Base-by-base conservation (phyloP, 2,888 invertebrate species). In the Sussaba pulchella region DNA sequence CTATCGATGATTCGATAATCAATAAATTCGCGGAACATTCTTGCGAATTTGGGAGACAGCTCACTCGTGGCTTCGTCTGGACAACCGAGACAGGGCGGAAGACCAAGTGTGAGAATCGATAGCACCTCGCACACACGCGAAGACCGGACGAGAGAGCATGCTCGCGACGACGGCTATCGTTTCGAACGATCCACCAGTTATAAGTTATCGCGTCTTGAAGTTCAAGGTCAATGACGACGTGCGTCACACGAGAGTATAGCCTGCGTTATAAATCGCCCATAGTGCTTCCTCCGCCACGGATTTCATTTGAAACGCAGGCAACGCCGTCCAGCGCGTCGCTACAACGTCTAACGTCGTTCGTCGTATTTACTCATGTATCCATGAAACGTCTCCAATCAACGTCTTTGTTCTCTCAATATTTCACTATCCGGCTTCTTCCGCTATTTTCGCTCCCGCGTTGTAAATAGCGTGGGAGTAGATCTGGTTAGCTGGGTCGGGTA, bases 121-220 rank as follows among this genome's bases (percentile, higher is more conserved):
- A 31, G 67, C 19, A 14, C 3, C 17, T 39, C 36, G 26, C 47
- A 19, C 8, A 50, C 19, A 21, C 19, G n/a, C 43, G 17, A 21
- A 9, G 41, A 67, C 12, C 9, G 41, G 36, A 5, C 31, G 31
- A 31, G 31, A 39, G 36, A 10, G 41, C 61, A 24, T n/a, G 71
- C 31, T 47, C 24, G 36, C 59, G 59, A 26, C 75, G 52, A 69
- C 67, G 67, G 57, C 72, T 73, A 76, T 75, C 76, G 76, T 76
- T 76, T 76, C 52, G 57, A 76, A 39, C 76, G 80, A 73, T 81
- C 66, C 78, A 76, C 66, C 81, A 76, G 78, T 74, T 83, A 73
- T 80, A 78, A 84, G 82, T 84, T 84, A 84, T 84, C 83, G 77
- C 84, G 78, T 82, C 82, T 83, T 84, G 80, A 84, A 84, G 84